A percentile compares a stretch with the other conserved stretches of the same genome.
These are phyloP conservation scores for Heliocidaris erythrogramma DNA, from an alignment of 35 echinoderm and acorn worm species.

Conservation along the genomic window DNA sequence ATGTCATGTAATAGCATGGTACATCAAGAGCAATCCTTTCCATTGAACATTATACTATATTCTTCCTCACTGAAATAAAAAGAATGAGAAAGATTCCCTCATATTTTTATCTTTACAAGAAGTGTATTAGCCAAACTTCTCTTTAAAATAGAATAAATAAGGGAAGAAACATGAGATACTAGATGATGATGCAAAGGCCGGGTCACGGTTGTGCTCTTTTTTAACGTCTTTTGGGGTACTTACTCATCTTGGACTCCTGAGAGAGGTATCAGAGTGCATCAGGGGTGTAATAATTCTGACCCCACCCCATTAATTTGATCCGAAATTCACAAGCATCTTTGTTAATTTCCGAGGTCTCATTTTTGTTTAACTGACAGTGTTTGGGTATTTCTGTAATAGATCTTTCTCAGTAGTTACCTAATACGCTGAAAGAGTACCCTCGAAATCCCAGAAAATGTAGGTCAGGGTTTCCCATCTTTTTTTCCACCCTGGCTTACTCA, in stretches of 20 bases:
- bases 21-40: too few species aligned
- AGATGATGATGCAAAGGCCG: neutral
- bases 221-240: neutral
- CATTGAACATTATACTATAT: too few species aligned
- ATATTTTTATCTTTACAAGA: too few species aligned
- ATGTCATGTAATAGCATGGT: too few species aligned
- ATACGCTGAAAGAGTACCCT: neutral
- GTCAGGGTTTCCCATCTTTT: neutral
- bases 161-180: neutral
- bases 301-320: neutral
- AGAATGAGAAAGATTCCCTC: too few species aligned
- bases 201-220: neutral
- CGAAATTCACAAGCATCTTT: neutral
- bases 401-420: neutral
- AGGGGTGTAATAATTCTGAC: neutral
- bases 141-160: too few species aligned
- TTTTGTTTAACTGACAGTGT: neutral
- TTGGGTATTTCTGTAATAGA: neutral
- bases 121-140: too few species aligned
- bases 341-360: neutral
- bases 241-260: neutral
- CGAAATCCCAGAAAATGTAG: neutral
- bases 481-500: neutral
- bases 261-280: neutral
- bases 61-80: too few species aligned